Percentiles rank a stretch among this genome's conserved stretches.
These are phyloP conservation scores for Eubasilissa regina DNA, from an alignment of 1,140 invertebrate genomes.

Conservation along the genomic window DNA sequence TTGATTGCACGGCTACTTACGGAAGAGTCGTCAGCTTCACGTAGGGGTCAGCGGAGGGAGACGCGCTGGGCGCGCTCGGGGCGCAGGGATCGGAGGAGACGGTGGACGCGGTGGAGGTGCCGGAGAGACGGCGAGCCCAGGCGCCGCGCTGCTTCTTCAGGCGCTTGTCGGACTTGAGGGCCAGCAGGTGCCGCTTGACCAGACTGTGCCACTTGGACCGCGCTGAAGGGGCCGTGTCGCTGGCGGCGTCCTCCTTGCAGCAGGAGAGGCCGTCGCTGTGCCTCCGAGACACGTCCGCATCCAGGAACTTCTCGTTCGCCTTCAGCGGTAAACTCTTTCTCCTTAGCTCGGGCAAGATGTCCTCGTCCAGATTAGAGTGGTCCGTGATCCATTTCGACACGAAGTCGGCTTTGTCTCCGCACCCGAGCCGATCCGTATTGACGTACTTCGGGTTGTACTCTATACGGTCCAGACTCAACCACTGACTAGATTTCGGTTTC, in stretches of 20 bases:
- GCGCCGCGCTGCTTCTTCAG: slow-evolving; percentile 73
- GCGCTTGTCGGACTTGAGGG: slow-evolving; percentile 72
- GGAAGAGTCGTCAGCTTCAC: slow-evolving; percentile 70
- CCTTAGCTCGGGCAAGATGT: slow-evolving; percentile 68
- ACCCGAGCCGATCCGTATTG: slow-evolving; percentile 69
- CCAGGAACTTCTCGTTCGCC: slow-evolving; percentile 67
- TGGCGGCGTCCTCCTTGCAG: slow-evolving; percentile 71
- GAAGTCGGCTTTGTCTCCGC: slow-evolving; percentile 72
- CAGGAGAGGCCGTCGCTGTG: slow-evolving; percentile 74
- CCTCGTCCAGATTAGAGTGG: slow-evolving; percentile 67
- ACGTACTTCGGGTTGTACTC: slow-evolving; percentile 66
- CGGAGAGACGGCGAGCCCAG: slow-evolving; percentile 72
- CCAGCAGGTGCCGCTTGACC: slow-evolving; percentile 72
- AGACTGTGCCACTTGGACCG: slow-evolving; percentile 74
- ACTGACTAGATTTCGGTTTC: slow-evolving; percentile 73
- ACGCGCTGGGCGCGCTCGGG: slow-evolving; percentile 4
- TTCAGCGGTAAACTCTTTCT: slow-evolving; percentile 70
- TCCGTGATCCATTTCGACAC: slow-evolving; percentile 72
- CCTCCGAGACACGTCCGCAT: slow-evolving; percentile 72
- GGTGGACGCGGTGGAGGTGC: slow-evolving; percentile 61
- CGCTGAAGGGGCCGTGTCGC: slow-evolving; percentile 71
- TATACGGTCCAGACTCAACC: slow-evolving; percentile 72
- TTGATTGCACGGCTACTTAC: slow-evolving; percentile 64
- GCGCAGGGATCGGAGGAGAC: slow-evolving; percentile 43
- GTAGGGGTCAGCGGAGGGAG: slow-evolving; percentile 66